A percentile compares a stretch with the other conserved stretches of the same genome.
phyloP scores from a whole-genome alignment of 1,140 invertebrate species.

The Nasonia longicornis region DNA sequence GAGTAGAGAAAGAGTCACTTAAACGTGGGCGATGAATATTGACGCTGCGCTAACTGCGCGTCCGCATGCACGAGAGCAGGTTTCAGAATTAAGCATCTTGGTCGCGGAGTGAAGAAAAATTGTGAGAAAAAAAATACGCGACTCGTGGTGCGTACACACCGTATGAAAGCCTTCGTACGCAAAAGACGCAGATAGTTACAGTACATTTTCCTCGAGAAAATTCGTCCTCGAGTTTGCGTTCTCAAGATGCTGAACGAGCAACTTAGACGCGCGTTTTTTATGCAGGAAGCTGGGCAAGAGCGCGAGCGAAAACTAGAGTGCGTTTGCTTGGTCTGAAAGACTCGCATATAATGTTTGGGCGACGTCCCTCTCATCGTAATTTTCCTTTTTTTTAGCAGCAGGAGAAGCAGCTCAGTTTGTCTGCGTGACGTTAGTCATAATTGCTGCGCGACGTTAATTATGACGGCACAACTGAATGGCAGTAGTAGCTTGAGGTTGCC shows the following conservation, averaged over 20 bases:
- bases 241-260: too few relatives aligned
- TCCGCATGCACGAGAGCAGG: not conserved
- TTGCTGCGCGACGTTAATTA: slow-evolving; percentile 13
- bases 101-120: not conserved
- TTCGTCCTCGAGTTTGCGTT: not conserved
- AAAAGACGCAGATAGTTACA: not conserved
- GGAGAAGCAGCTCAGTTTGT: too few relatives aligned
- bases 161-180: too few relatives aligned
- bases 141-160: not conserved
- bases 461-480: slow-evolving; percentile 5
- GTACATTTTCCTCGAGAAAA: not conserved
- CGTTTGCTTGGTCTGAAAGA: not conserved
- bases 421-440: not conserved
- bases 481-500: not conserved
- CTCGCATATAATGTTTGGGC: too few relatives aligned
- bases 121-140: not conserved
- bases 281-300: too few relatives aligned
- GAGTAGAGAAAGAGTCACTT: not conserved
- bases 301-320: not conserved
- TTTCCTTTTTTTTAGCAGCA: too few relatives aligned
- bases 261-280: too few relatives aligned
- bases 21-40: not conserved
- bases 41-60: not conserved
- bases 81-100: not conserved
- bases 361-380: too few relatives aligned